phyloP scores from a whole-genome alignment of 2,113 vertebrate species.

The Leucosticte australis region DNA sequence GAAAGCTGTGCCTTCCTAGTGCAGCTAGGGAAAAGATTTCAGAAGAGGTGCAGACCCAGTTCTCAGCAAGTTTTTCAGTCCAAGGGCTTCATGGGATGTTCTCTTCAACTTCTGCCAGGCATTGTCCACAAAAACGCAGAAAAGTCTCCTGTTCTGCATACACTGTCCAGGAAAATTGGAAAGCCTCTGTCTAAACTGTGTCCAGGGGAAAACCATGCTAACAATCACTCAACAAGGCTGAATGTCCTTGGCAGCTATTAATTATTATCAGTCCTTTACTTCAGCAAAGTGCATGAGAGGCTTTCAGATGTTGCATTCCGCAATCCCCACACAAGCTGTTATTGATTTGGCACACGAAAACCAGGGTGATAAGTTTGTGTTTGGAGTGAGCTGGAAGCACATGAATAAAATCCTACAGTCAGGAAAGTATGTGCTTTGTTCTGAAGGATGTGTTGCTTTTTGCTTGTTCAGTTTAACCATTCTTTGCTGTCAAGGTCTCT shows the following conservation, averaged over 20 bases:
- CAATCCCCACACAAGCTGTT: not conserved
- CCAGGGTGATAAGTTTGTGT: constrained; percentile 13
- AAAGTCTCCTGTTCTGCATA: not conserved
- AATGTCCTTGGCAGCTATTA: constrained; percentile 55
- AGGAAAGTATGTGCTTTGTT: constrained; percentile 1
- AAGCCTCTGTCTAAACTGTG: not conserved
- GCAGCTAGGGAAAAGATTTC: not conserved
- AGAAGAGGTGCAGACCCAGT: not conserved
- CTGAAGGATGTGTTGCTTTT: not conserved
- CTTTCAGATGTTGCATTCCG: constrained; percentile 9
- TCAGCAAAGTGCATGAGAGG: constrained; percentile 3
- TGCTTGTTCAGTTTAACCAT: not conserved
- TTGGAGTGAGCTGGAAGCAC: constrained; percentile 30
- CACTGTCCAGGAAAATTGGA: constrained; percentile 12
- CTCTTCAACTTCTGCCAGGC: not conserved
- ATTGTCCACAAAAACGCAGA: not conserved
- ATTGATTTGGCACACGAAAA: constrained; percentile 29
- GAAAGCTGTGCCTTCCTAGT: not conserved
- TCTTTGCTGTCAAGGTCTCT: not conserved
- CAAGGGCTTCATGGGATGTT: not conserved
- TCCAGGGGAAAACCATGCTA: constrained; percentile 26
- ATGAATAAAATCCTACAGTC: not conserved
- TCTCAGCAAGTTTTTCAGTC: not conserved
- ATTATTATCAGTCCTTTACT: constrained; percentile 44
- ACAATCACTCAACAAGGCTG: not conserved